These are phyloP conservation scores for Drosophila navojoa DNA, from an alignment of 1,140 invertebrate genomes.

Conservation along the genomic window DNA sequence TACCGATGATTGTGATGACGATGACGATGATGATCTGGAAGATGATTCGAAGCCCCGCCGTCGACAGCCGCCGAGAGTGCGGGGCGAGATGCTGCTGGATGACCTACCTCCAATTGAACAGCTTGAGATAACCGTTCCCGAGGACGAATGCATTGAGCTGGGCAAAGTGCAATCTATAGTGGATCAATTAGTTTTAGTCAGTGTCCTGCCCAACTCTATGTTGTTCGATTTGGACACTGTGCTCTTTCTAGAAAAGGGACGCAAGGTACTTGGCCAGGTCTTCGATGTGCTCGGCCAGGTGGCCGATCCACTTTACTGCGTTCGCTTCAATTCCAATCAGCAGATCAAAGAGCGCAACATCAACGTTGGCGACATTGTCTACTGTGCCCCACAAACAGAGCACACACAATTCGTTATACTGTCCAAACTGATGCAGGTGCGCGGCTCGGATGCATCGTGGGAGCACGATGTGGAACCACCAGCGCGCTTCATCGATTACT, in stretches of 20 bases:
- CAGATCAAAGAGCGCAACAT: conserved; percentile 89
- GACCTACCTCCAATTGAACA: conserved; percentile 94
- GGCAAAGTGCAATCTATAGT: conserved; percentile 90
- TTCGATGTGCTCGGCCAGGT: conserved; percentile 96
- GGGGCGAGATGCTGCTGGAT: conserved; percentile 84
- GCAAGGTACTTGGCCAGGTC: conserved; percentile 89
- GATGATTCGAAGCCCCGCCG: conserved; percentile 26
- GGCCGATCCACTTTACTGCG: conserved; percentile 90
- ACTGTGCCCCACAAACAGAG: conserved; percentile 90
- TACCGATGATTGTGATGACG: conserved; percentile 66
- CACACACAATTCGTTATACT: conserved; percentile 91
- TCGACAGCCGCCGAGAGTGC: conserved; percentile 62
- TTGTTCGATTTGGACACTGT: conserved; percentile 93
- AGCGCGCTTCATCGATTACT: conserved; percentile 89
- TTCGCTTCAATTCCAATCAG: conserved; percentile 91
- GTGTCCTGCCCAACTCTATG: conserved; percentile 88
- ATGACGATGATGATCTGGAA: conserved; percentile 59
- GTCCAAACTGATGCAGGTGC: conserved; percentile 88
- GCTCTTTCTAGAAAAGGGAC: conserved; percentile 90
- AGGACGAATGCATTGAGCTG: conserved; percentile 89
- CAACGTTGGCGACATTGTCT: conserved; percentile 88
- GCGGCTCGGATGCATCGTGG: conserved; percentile 93
- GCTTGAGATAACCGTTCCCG: conserved; percentile 90
- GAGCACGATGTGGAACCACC: conserved; percentile 93
- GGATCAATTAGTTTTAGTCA: conserved; percentile 90